Evolutionary conservation across 2,797 vertebrate genomes (phyloP).

Genomic region (Enoplosus armatus): DNA sequence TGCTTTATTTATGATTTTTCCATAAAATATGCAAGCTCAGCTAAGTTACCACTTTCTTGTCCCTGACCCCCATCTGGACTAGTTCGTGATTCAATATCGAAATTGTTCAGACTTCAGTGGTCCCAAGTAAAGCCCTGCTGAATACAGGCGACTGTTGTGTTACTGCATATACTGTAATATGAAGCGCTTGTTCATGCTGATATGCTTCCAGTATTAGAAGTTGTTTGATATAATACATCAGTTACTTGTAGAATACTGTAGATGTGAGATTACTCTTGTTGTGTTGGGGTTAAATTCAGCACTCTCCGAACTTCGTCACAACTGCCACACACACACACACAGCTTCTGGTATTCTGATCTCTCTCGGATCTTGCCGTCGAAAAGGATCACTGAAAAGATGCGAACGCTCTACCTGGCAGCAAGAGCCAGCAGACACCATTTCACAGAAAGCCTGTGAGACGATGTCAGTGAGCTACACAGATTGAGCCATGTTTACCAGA

Average conservation of each 20-base stretch:
- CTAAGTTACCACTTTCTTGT: too few relatives aligned
- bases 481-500: slow-evolving; percentile 37
- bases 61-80: too few relatives aligned
- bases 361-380: neutral
- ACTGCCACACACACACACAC: neutral
- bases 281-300: too few relatives aligned
- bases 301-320: too few relatives aligned
- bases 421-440: neutral
- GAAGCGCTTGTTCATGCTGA: neutral
- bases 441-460: neutral
- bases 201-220: neutral
- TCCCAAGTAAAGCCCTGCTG: too few relatives aligned
- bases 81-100: too few relatives aligned
- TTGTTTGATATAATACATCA: neutral
- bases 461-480: slow-evolving; percentile 22
- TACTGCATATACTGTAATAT: neutral
- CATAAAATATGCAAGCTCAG: too few relatives aligned
- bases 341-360: slow-evolving; percentile 1
- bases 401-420: neutral
- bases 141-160: neutral
- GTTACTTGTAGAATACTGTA: neutral
- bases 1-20: too few relatives aligned
- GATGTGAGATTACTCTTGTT: too few relatives aligned
- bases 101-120: too few relatives aligned
- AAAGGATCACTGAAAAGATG: neutral